These are phyloP conservation scores for Morpho achilles DNA, from an alignment of 2,888 invertebrate genomes.

Conservation along the genomic window DNA sequence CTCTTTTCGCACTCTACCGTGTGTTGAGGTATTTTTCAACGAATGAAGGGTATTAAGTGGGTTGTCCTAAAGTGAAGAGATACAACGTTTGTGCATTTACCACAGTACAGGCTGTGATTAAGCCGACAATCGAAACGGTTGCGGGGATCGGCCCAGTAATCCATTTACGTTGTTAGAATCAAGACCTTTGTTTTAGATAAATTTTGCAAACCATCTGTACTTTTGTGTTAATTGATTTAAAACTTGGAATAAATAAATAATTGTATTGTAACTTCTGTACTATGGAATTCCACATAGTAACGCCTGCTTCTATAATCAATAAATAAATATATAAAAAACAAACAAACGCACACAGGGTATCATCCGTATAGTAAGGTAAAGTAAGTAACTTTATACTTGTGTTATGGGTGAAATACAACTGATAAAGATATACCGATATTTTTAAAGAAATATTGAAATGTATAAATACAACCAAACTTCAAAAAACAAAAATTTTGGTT, in stretches of 20 bases:
- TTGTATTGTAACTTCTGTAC: too few species aligned
- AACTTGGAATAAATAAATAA: not conserved
- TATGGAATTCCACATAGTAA: too few species aligned
- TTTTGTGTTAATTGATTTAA: slow-evolving; percentile 4
- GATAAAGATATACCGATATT: too few species aligned
- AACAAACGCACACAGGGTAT: too few species aligned
- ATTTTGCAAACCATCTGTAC: slow-evolving; percentile 6
- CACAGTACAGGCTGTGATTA: slow-evolving; percentile 40
- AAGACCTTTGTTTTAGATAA: slow-evolving; percentile 11
- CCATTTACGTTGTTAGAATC: slow-evolving; percentile 55
- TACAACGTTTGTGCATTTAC: slow-evolving; percentile 62
- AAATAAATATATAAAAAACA: too few species aligned
- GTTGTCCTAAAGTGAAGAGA: slow-evolving; percentile 38
- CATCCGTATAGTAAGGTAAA: too few species aligned
- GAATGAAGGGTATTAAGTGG: slow-evolving; percentile 15
- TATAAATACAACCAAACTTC: too few species aligned
- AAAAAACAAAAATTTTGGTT: too few species aligned
- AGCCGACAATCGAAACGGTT: slow-evolving; percentile 43
- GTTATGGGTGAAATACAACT: too few species aligned
- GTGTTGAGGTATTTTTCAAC: slow-evolving; percentile 20
- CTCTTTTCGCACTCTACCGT: slow-evolving; percentile 13
- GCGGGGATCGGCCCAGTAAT: slow-evolving; percentile 48
- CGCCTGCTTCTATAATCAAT: too few species aligned
- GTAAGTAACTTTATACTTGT: too few species aligned
- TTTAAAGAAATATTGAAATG: too few species aligned